These are phyloP conservation scores for Orestias chungarensis DNA, from an alignment of 2,797 vertebrate species.

Conservation along the genomic window DNA sequence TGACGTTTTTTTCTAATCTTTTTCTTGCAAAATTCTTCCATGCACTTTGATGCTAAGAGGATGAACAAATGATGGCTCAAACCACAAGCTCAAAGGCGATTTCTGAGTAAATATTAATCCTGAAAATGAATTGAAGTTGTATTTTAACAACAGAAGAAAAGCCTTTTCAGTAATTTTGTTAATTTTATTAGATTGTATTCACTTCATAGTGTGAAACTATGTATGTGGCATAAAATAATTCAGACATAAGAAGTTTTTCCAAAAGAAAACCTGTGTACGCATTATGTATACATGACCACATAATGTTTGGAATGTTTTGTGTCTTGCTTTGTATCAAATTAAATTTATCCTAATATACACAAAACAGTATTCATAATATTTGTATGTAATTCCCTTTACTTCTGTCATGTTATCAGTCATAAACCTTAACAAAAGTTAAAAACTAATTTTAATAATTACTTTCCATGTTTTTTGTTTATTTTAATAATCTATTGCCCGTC, in stretches of 20 bases:
- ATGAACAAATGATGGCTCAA: slow-evolving; percentile 13
- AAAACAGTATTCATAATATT: not conserved
- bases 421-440: not conserved
- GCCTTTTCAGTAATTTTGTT: slow-evolving; percentile 4
- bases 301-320: no score
- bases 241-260: no score
- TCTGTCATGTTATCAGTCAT: not conserved
- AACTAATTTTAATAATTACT: not conserved
- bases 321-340: not conserved
- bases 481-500: not conserved
- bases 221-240: no score
- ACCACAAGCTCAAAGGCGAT: slow-evolving; percentile 1
- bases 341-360: not conserved
- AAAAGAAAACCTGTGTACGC: no score
- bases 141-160: not conserved
- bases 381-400: not conserved
- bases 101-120: slow-evolving; percentile 15
- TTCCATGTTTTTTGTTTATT: slow-evolving; percentile 1
- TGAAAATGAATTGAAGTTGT: slow-evolving; percentile 20
- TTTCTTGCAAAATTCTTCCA: slow-evolving; percentile 12
- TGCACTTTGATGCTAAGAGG: slow-evolving; percentile 19
- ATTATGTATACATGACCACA: no score
- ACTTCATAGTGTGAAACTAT: not conserved
- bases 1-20: slow-evolving; percentile 22
- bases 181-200: not conserved